phyloP scores from a whole-genome alignment of 2,797 vertebrate species.

The Tachyglossus aculeatus region DNA sequence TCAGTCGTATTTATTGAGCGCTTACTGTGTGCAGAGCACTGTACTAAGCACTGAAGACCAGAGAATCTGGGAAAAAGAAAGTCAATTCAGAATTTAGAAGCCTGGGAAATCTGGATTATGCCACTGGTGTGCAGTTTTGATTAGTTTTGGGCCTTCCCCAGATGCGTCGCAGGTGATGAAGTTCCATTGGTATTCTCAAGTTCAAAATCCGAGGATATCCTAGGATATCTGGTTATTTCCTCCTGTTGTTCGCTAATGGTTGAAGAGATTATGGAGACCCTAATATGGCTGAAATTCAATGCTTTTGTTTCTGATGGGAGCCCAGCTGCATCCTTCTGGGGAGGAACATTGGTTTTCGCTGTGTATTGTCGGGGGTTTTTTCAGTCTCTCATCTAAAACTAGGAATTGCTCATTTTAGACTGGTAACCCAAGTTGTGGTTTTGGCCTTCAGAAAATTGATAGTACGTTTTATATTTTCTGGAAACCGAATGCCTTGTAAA shows the following conservation, averaged over 20 bases:
- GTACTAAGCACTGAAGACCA: background rate
- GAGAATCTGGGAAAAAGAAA: background rate
- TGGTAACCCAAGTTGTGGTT: background rate
- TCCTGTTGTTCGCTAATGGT: background rate
- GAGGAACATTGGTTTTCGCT: slow-evolving; percentile 13
- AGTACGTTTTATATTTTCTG: background rate
- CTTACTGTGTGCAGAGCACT: no score
- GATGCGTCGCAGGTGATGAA: accelerated
- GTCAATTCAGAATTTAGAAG: background rate
- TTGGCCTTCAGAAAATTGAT: slow-evolving; percentile 17
- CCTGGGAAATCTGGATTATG: background rate
- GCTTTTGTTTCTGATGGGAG: background rate
- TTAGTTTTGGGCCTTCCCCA: no score
- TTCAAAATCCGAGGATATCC: no score
- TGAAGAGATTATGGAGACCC: background rate
- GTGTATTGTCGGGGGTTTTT: background rate
- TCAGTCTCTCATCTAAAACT: background rate
- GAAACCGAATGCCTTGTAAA: no score
- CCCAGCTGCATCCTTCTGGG: background rate
- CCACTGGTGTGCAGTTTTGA: background rate
- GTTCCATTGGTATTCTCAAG: background rate
- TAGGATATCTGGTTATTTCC: background rate
- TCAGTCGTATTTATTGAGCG: no score
- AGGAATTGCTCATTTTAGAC: background rate
- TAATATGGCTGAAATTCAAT: background rate